Base-by-base conservation (phyloP, 2,113 vertebrate species). In the Meleagris gallopavo region DNA sequence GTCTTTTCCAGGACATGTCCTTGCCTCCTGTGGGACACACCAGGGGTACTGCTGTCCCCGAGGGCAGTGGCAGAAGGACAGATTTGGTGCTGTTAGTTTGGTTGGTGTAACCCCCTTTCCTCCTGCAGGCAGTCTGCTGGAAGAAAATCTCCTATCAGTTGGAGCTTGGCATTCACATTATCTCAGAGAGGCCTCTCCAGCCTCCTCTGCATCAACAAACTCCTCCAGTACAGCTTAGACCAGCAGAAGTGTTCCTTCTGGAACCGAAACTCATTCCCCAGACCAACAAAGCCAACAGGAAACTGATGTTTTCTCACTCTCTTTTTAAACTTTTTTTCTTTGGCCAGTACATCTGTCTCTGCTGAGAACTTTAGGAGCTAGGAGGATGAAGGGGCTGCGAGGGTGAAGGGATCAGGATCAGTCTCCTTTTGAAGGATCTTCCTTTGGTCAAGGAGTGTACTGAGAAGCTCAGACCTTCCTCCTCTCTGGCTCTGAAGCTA, bases 71-170 rank as follows among this genome's bases (percentile, higher is more conserved):
- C 60, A 94, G 75, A 92, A 89, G 5, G 32, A 66, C 1, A 0
- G 14, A 32, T 70, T 70, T 67, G 78, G 32, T 89, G 74, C 19
- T 73, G 32, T 7, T 62, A 18, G 11, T 62, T 79, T 74, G 43
- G 9, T 83, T 78, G 43, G 10, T 66, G 41, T 2, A 4, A 67
- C 43, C 11, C 11, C 6, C 11, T 66, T 79, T 64, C 41, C n/a
- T 79, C 43, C 78, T 1, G 0, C 0, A 1, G n/a, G 43, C 66
- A 18, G 27, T 55, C 62, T 66, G 19, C 30, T 87, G 65, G 65
- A 77, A 67, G 22, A 80, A 72, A 90, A 48, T 60, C 32, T 73
- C 27, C 15, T 66, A 32, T 87, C 55, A 34, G n/a, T 70, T 0
- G 1, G 67, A 67, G 38, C 29, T 67, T 83, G 72, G 43, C 24